Evolutionary conservation across 2,797 vertebrate species (phyloP).

Genomic region (Ptychobarbus kaznakovi): DNA sequence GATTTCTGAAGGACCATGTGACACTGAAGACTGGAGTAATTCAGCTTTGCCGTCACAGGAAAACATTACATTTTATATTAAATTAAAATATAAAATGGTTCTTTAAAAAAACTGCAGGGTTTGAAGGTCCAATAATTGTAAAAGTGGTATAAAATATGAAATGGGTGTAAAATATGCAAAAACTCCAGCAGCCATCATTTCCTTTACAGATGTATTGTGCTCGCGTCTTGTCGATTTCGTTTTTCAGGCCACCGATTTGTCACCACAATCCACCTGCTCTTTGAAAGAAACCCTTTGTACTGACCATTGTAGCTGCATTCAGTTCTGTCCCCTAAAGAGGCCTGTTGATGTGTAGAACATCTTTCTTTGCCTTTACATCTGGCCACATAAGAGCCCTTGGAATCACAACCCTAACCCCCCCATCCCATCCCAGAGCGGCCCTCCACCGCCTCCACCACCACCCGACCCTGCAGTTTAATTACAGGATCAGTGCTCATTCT

Average conservation of each 20-base stretch:
- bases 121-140: neutral
- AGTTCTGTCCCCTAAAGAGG: slow-evolving; percentile 59
- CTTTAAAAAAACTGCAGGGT: neutral
- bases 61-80: no score
- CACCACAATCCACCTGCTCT: slow-evolving; percentile 57
- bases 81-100: no score
- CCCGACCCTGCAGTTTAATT: slow-evolving; percentile 91
- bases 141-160: neutral
- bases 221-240: slow-evolving; percentile 34
- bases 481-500: slow-evolving; percentile 93
- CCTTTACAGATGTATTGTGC: slow-evolving; percentile 24
- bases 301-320: slow-evolving; percentile 51
- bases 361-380: slow-evolving; percentile 68
- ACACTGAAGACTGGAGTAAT: neutral
- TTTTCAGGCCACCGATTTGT: slow-evolving; percentile 53
- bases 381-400: slow-evolving; percentile 75
- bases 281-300: slow-evolving; percentile 60
- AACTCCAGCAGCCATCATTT: neutral
- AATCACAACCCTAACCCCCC: slow-evolving; percentile 56
- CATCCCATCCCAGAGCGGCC: slow-evolving; percentile 59
- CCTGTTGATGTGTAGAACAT: slow-evolving; percentile 68
- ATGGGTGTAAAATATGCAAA: neutral
- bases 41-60: neutral
- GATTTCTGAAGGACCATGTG: neutral
- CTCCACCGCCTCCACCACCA: slow-evolving; percentile 44